These are phyloP conservation scores for cattle (Bos taurus) DNA, from an alignment of 2,113 vertebrate species.

Conservation along the genomic window DNA sequence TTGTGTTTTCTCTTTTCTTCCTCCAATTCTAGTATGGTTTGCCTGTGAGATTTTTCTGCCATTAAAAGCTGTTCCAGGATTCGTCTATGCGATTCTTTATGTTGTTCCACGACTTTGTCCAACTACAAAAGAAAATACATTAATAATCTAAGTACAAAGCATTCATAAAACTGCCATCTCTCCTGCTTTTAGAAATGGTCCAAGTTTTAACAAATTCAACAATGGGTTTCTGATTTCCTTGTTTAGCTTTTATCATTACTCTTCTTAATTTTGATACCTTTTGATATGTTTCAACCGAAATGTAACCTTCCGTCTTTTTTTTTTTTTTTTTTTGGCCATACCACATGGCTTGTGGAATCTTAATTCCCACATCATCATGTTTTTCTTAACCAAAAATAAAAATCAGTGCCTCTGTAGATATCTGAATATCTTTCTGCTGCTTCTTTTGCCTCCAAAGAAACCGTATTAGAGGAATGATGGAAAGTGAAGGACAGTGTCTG, in stretches of 20 bases:
- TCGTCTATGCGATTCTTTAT: slow-evolving; percentile 82
- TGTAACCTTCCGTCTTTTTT: neutral
- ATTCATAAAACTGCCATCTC: neutral
- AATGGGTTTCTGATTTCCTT: neutral
- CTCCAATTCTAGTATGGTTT: slow-evolving; percentile 83
- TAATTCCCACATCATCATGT: neutral
- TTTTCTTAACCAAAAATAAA: neutral
- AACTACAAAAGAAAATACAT: slow-evolving; percentile 80
- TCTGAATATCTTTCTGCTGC: neutral
- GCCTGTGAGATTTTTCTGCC: slow-evolving; percentile 84
- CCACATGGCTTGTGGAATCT: neutral
- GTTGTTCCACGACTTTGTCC: slow-evolving; percentile 85
- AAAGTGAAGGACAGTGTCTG: neutral
- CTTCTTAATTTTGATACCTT: neutral
- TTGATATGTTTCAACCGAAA: neutral
- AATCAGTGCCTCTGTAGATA: neutral
- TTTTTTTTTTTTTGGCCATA: neutral
- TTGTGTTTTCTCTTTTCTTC: slow-evolving; percentile 87
- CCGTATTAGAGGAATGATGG: neutral
- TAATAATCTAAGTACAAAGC: slow-evolving; percentile 41
- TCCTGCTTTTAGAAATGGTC: slow-evolving; percentile 3
- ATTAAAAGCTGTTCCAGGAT: slow-evolving; percentile 87
- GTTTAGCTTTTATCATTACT: slow-evolving; percentile 1
- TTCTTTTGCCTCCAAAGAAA: neutral
- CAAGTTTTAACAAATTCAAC: neutral